Conservation (phyloP, 2,888 invertebrate genomes). For the Crossocerus cetratus region DNA sequence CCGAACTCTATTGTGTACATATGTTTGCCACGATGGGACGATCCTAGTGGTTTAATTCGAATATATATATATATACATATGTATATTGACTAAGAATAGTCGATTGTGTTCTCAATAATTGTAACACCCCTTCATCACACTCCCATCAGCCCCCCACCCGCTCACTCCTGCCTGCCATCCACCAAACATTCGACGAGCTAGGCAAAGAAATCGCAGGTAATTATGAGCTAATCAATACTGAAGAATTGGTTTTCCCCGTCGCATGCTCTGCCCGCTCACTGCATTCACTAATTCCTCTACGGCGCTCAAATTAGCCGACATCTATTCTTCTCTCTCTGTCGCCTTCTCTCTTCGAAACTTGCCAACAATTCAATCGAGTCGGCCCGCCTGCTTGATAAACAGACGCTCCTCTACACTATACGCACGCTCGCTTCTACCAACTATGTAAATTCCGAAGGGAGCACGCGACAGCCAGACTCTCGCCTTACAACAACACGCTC, state of each 20-base stretch:
- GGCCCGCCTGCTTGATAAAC: background rate
- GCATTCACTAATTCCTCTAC: background rate
- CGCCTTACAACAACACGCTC: background rate
- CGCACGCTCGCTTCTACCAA: background rate
- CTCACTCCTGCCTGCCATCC: background rate
- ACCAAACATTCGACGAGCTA: background rate
- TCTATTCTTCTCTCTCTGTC: background rate
- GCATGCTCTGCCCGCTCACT: background rate
- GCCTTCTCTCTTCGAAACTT: background rate
- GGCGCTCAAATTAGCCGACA: too few species aligned
- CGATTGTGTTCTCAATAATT: constrained; percentile 63
- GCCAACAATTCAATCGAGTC: background rate
- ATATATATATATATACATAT: constrained; percentile 54
- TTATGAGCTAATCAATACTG: constrained; percentile 8
- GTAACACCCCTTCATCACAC: constrained; percentile 24
- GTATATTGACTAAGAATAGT: constrained; percentile 60
- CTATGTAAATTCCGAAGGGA: background rate
- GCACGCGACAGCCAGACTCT: constrained; percentile 3
- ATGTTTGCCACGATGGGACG: constrained; percentile 61
- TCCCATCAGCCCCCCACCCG: background rate
- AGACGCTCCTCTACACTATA: background rate
- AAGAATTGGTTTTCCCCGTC: background rate
- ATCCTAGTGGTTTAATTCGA: constrained; percentile 55
- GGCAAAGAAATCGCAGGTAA: constrained; percentile 13
- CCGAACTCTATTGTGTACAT: constrained; percentile 56